Base-by-base conservation (phyloP, 2,113 vertebrate species). In the Erpornis zantholeuca region DNA sequence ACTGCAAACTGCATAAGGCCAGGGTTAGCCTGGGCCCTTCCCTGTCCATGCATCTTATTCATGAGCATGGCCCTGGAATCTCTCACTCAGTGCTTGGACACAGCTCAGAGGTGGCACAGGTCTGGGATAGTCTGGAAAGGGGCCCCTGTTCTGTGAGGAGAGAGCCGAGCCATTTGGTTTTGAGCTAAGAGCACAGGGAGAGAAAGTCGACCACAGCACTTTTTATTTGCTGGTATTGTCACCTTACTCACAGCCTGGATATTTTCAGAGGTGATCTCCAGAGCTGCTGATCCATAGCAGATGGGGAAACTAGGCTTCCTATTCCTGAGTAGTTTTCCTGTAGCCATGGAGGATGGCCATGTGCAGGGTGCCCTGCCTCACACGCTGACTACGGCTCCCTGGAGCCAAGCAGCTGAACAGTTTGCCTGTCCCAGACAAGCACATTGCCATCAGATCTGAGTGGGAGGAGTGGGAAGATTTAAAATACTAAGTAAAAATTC, bases 361-460 rank as follows among this genome's bases (percentile, higher is more conserved):
- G 15, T 12, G 21, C 17, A 9, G 3, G 0, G 2, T n/a, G 20
- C 14, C 20, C 61, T 68, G 33, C 44, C 57, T 15, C 6, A 4
- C 27, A 24, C 0, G 0, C 68, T 84, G 40, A 64, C 29, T 45
- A 12, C 40, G 47, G 21, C 24, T 52, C 36, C n/a, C 42, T 2
- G 0, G 19, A 57, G 22, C 28, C 65, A 45, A n/a, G 54, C 49
- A 72, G 52, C 47, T 56, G 57, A 80, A 19, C 2, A 3, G 3
- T 15, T 35, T 82, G 25, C 31, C 40, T 66, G 28, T 16, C 33
- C 45, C 72, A 82, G 35, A 17, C 52, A 49, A 31, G 11, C 17
- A 18, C 0, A 0, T 15, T 12, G 3, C 24, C 31, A 25, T 36
- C 69, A 57, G 33, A 54, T 15, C 15, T 21, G 5, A 11, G 6